phyloP scores from a whole-genome alignment of 2,888 invertebrate genomes.

The Agapostemon virescens region DNA sequence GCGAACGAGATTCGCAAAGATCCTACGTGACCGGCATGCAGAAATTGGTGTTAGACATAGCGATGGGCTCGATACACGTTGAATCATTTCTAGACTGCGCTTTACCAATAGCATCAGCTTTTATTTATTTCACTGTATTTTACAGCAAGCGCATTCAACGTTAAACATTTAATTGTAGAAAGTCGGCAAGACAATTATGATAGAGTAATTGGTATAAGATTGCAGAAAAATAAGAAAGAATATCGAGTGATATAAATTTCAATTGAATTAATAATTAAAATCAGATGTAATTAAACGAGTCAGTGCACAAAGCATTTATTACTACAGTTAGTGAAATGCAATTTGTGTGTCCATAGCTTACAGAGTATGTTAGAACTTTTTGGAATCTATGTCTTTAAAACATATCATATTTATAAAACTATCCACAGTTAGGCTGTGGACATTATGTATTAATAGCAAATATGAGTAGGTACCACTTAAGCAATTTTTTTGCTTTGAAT shows the following conservation, averaged over 20 bases:
- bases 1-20: slow-evolving; percentile 40
- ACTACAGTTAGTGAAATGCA: background rate
- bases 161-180: background rate
- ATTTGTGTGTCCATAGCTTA: background rate
- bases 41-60: slow-evolving; percentile 9
- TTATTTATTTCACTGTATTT: background rate
- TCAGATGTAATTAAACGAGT: background rate
- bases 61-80: slow-evolving; percentile 18
- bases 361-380: too few species aligned
- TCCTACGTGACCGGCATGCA: slow-evolving; percentile 30
- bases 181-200: background rate
- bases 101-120: background rate
- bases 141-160: background rate
- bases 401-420: too few species aligned
- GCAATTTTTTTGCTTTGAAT: too few species aligned
- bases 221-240: background rate
- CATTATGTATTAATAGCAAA: too few species aligned
- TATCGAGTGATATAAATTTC: too few species aligned
- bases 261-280: background rate
- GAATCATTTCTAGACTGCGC: background rate
- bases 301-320: too few species aligned
- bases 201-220: background rate
- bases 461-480: too few species aligned
- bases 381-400: too few species aligned
- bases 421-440: too few species aligned